Base-by-base conservation (phyloP, 1,140 invertebrate genomes). In the Lucilia sericata region DNA sequence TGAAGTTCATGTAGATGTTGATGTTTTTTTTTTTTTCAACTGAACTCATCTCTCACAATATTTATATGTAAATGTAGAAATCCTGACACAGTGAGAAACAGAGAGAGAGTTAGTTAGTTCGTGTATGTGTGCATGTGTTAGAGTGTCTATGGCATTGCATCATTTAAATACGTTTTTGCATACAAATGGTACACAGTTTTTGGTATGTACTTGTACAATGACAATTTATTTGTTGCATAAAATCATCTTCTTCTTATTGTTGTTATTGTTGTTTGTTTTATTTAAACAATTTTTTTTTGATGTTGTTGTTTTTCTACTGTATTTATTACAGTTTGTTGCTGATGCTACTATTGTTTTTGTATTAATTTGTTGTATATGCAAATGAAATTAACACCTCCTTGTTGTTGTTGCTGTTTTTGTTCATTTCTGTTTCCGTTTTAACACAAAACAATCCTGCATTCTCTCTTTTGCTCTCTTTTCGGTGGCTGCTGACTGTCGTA, bases 351-450 rank as follows among this genome's bases (percentile, higher is more conserved):
- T 80, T 34, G 42, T 47, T 80, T 49, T 80, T 49, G 30, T 49
- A 80, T 80, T 80, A 80, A 80, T 80, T 80, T 80, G 76, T 80
- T 80, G 76, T 49, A 49, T 49, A 80, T 80, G 76, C 76, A 80
- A 80, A 80, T 80, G 76, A 80, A 80, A 80, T 80, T 80, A 80
- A 80, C 76, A 80, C 76, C 76, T 80, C 12, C 25, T 80, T 9
- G 75, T 47, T 42, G 34, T 78, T 78, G 25, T 30, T 30, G 25
- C 3, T 30, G 25, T 3, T 30, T 78, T 74, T 74, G 12, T 42
- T 42, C 42, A 42, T 10, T 42, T 42, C 42, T 8, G 5, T 42
- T 42, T 42, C 10, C 10, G 2, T 42, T 42, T 42, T 42, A 2
- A 10, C 42, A 42, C 14, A 30, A 30, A n/a, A 30, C 25, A 30